Conservation (phyloP, 2,113 vertebrate species). For the Raja brachyura region DNA sequence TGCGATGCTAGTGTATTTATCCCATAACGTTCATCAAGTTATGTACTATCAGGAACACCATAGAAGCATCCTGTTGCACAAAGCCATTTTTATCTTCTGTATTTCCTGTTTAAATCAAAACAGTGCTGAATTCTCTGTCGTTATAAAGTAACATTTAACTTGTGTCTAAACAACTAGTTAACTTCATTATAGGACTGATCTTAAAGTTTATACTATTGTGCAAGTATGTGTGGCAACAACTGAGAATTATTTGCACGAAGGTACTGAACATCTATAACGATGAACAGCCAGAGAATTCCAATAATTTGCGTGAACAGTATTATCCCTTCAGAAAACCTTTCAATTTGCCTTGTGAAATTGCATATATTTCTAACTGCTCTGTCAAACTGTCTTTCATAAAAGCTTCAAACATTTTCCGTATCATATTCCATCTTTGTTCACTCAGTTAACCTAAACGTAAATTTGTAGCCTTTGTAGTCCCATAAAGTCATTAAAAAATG, state of each 20-base stretch:
- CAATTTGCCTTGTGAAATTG: too few relatives aligned
- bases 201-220: conserved; percentile 48
- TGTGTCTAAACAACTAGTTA: conserved; percentile 59
- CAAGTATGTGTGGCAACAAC: conserved; percentile 44
- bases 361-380: too few relatives aligned
- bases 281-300: neutral
- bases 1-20: conserved; percentile 5
- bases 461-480: too few relatives aligned
- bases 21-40: neutral
- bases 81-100: conserved; percentile 24
- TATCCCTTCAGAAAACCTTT: too few relatives aligned
- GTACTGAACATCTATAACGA: neutral
- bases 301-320: too few relatives aligned
- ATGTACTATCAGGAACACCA: neutral
- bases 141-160: conserved; percentile 47
- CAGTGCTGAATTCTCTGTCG: conserved; percentile 43
- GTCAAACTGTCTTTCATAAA: too few relatives aligned
- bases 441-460: too few relatives aligned
- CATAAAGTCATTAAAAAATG: too few relatives aligned
- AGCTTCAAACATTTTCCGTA: too few relatives aligned
- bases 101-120: conserved; percentile 36
- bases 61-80: conserved; percentile 7
- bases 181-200: conserved; percentile 46
- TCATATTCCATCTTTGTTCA: too few relatives aligned
- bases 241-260: conserved; percentile 56